Base-by-base conservation (phyloP, 2,797 vertebrate genomes). In the Poeciliopsis presidionis region DNA sequence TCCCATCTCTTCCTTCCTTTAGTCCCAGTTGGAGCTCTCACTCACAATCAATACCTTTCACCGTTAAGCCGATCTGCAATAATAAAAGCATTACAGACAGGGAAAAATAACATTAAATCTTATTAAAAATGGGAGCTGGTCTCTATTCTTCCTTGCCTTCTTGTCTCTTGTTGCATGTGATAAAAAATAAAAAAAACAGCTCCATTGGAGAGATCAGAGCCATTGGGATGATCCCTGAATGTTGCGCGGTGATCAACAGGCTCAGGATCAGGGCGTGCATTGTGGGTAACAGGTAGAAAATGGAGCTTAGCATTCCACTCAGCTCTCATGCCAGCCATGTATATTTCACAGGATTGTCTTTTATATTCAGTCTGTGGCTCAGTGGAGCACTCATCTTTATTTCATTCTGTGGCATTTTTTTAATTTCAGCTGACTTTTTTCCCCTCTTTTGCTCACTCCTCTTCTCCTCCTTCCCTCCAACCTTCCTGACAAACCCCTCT, bases 71-170 rank as follows among this genome's bases (percentile, higher is more conserved):
- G 93, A 95, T 95, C 91, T 95, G 93, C 93, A 96, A 96, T 95
- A 95, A 95, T 92, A 95, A 96, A 95, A 90, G 94, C 93, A 96
- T 96, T 95, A 95, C 91, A 90, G 91, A 86, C 82, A 74, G 89
- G 80, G 86, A 86, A 91, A 92, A 93, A 94, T 91, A 93, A 92
- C 91, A 91, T 76, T 80, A 90, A 92, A 93, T 93, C 89, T 90
- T 94, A 94, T 95, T 95, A 95, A 94, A 95, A 93, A 92, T 81
- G 85, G 85, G 88, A 89, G 90, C 91, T 90, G 85, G 77, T 91
- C 87, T 89, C 81, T 88, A 88, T 80, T 75, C 74, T 69, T 86
- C 75, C 81, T 79, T 51, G 83, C 88, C 84, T 89, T 86, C 90
- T 89, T 90, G 88, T 92, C 90, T 93, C 83, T 81, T 85, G 93